Evolutionary conservation across 2,113 vertebrate genomes (phyloP).

Genomic region (Elephas maximus): DNA sequence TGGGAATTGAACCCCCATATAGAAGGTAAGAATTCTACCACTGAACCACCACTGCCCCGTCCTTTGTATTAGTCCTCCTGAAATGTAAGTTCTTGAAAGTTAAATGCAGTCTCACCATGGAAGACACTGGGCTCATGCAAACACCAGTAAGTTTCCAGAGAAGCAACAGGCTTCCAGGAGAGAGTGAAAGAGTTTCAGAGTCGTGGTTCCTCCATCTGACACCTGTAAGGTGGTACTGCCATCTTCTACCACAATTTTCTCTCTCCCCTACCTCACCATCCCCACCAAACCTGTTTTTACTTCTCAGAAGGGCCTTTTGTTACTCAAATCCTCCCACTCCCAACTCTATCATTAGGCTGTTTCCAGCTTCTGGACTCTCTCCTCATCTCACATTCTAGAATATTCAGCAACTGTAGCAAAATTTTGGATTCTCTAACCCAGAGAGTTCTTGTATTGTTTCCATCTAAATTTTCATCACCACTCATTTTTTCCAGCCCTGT

Average conservation of each 20-base stretch:
- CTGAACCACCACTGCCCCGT: no score
- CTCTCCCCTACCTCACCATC: neutral
- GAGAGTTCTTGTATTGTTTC: neutral
- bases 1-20: no score
- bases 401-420: neutral
- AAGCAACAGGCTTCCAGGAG: neutral
- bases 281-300: neutral
- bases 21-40: no score
- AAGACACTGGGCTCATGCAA: neutral
- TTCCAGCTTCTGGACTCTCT: neutral
- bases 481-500: neutral
- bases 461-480: no score
- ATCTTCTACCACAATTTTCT: neutral
- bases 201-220: neutral
- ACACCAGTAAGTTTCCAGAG: neutral
- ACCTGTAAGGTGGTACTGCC: neutral
- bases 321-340: neutral
- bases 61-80: neutral
- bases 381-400: neutral
- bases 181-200: neutral
- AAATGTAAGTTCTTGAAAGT: neutral
- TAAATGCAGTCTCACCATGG: neutral
- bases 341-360: neutral
- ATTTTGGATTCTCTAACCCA: neutral
- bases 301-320: neutral